Base-by-base conservation (phyloP, 2,113 vertebrate genomes). In the Gambusia affinis region DNA sequence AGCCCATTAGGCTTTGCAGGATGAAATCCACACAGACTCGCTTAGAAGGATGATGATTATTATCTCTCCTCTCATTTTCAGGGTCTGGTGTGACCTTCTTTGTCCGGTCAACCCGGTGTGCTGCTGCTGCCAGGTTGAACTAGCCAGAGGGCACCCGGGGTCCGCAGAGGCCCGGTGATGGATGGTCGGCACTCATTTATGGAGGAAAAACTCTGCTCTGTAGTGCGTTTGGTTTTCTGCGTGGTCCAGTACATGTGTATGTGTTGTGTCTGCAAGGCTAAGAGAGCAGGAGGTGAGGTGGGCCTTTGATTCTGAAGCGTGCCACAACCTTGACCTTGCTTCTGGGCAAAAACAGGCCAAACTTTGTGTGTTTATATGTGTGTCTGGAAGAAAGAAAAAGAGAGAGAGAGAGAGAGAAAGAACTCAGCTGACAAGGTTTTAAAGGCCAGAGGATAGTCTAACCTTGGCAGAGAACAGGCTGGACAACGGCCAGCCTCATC, bases 371-470 rank as follows among this genome's bases (percentile, higher is more conserved):
- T 30, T 60, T 51, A 11, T 22, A 8, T 17, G 47, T 54, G 42
- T 44, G 14, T 57, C 22, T 57, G 7, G 22, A 24, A 57, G 51
- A n/a, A 15, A 35, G 39, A 42, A 3, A 30, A 30, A 30, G 30
- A 30, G 30, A 31, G 30, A 37, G 12, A 37, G 12, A 17, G 70
- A 47, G 60, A 37, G 67, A 24, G 62, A 19, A 30, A 47, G 39
- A 75, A 63, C 57, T 66, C 68, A 35, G 74, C 73, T 79, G 79
- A 84, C 78, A 75, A 75, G 76, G 78, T 81, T 81, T 81, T 76
- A 88, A 88, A 91, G 89, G 85, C 85, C 90, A 88, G 79, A 89
- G 89, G 88, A 82, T 87, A 72, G 62, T 80, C 79, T 85, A 83
- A 88, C 90, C 86, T 92, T 91, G 85, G 78, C 82, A 79, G 69